Evolutionary conservation across 2,797 vertebrate species (phyloP).

Genomic region (Spea hammondii): DNA sequence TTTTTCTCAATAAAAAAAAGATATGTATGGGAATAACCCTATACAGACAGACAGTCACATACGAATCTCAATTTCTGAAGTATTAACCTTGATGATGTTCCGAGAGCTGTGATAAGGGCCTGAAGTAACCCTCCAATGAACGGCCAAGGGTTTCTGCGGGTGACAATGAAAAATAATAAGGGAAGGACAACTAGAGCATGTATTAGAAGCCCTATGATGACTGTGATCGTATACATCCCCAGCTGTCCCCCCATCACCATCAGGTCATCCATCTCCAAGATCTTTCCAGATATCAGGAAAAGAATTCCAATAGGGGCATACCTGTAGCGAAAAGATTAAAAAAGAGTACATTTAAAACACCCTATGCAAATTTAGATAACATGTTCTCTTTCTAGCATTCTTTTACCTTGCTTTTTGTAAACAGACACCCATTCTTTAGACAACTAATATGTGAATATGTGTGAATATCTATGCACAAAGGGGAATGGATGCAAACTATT

Average conservation of each 20-base stretch:
- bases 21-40: too few species aligned
- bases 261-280: conserved; percentile 92
- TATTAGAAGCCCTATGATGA: conserved; percentile 88
- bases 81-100: conserved; percentile 90
- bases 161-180: conserved; percentile 87
- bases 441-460: too few species aligned
- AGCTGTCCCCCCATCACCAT: conserved; percentile 87
- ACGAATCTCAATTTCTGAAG: background rate
- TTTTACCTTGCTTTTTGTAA: too few species aligned
- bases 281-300: conserved; percentile 92
- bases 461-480: too few species aligned
- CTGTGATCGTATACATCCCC: conserved; percentile 90
- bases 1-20: too few species aligned
- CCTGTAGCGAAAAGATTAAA: conserved; percentile 65
- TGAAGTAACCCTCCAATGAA: conserved; percentile 91
- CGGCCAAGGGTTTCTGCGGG: conserved; percentile 84
- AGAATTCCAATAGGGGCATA: conserved; percentile 92
- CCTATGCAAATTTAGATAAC: too few species aligned
- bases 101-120: conserved; percentile 91
- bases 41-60: too few species aligned
- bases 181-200: conserved; percentile 87
- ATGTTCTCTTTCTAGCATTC: too few species aligned
- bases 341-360: background rate
- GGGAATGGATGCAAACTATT: too few species aligned
- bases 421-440: too few species aligned